Evolutionary conservation across 2,888 invertebrate genomes (phyloP), one percentile per base, ranked within the genome.

Genomic region (Meteorus colon): DNA sequence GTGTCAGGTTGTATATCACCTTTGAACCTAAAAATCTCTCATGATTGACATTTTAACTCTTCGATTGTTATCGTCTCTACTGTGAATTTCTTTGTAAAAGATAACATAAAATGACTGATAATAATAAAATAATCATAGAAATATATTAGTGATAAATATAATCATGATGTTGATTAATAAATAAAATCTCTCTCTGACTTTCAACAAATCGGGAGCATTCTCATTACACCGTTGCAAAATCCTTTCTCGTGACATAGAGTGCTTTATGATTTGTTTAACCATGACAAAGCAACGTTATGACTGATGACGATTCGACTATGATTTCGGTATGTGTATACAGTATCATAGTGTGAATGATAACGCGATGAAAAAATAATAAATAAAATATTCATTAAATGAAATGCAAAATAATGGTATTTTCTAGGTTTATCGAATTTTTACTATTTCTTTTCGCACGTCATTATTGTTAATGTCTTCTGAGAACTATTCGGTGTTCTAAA

Each of bases 201-300:
- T 16, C 12, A 31, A 34, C 27, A 14, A 62, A n/a, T 19, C 8
- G 29, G 31, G 34, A 31, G 27, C 5, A 34, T 12, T 29, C 31
- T 4, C 31, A 4, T 31, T 31, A 31, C 2, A 31, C 3, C 10
- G 2, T 8, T 27, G 63, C 34, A 63, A 34, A 34, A 63, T 31
- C 19, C 8, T 55, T 55, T 55, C n/a, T 3, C 19, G 55, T 19
- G 55, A 55, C 55, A 55, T 19, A 5, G 19, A 34, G 34, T 63
- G 27, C 16, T 63, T 63, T 63, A 63, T 63, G 31, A 63, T 63
- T 63, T 63, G 63, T 63, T 63, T 63, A 31, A 31, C 63, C 63
- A 34, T 63, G 63, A 63, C 63, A 34, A 34, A 31, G 63, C 34
- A 34, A 63, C 63, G 63, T 55, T 55, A 55, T 55, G 19, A 63